phyloP scores from a whole-genome alignment of 2,797 vertebrate genomes.

The Hylomyscus alleni region DNA sequence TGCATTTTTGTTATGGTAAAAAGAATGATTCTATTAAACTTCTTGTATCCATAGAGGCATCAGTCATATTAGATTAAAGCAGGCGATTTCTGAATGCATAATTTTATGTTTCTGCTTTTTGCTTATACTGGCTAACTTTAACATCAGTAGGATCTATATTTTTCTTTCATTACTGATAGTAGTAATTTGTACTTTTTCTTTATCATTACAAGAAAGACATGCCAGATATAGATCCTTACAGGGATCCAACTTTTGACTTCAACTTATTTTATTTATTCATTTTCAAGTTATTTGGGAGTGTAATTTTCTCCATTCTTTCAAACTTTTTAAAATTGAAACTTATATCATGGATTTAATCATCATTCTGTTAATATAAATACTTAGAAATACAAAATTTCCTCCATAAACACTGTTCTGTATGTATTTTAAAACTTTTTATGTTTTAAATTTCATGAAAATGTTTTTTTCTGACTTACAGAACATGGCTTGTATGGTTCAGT shows the following conservation, averaged over 20 bases:
- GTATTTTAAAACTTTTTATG: neutral
- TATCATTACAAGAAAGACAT: neutral
- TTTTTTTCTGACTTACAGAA: conserved; percentile 25
- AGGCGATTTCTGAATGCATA: neutral
- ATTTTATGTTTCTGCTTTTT: neutral
- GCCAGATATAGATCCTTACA: neutral
- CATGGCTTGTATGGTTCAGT: neutral
- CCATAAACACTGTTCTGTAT: neutral
- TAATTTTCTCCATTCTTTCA: conserved; percentile 14
- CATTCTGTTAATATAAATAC: neutral
- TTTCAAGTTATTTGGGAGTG: neutral
- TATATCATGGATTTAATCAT: neutral
- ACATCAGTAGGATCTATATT: neutral
- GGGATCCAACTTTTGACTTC: neutral
- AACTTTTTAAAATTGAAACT: neutral
- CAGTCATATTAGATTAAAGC: neutral
- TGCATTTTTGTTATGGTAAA: neutral
- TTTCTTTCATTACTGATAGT: neutral
- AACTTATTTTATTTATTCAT: neutral
- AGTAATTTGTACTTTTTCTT: neutral
- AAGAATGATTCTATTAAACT: neutral
- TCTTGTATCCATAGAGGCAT: neutral
- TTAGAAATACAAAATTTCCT: neutral
- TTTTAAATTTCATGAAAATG: conserved; percentile 14
- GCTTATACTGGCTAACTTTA: neutral